Base-by-base conservation (phyloP, 64 coral and sea anemone species). In the Orbicella faveolata region DNA sequence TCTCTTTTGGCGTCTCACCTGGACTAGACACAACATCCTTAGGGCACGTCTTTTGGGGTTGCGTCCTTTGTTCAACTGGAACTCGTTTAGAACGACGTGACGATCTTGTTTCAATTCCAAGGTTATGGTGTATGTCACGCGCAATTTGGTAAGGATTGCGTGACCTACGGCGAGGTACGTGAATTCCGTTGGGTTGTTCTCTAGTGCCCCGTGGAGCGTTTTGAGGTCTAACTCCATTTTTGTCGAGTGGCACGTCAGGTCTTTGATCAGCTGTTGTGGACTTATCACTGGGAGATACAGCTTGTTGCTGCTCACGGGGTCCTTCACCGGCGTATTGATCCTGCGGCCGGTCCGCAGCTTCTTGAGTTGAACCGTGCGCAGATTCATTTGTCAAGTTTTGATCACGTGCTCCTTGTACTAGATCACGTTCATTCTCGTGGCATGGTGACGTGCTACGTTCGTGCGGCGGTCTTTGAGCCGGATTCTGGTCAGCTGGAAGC, bases 91-190 rank as follows among this genome's bases (percentile, higher is more conserved):
- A 23, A 44, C 82, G 82, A 15, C 82, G 82, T 7, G 82, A 73
- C 23, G 10, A 7, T 44, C 82, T 70, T 20, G 82, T 85, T 85
- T 85, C 82, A 73, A 85, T 85, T 26, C 82, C 82, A 52, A 85
- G 82, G 52, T 85, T 85, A 52, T 85, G 82, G 21, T 85, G 82
- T 68, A 85, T 85, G 63, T 73, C 65, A 70, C 82, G 82, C 2
- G 82, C 82, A 72, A 85, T 85, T 85, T 85, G 82, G 66, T 85
- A 85, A 52, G 82, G 82, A 85, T 85, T 85, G 23, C 82, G 82
- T 44, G 36, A 37, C 39, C 82, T 73, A 4, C 82, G 36, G 4
- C 82, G 82, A 72, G 82, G 20, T 14, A 85, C 82, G 41, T 52
- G 82, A 51, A 85, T 67, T 52, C 82, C 82, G 37, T 85, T 85